These are phyloP conservation scores for Pogonocichla stellata DNA, from an alignment of 2,113 vertebrate species.

Conservation along the genomic window DNA sequence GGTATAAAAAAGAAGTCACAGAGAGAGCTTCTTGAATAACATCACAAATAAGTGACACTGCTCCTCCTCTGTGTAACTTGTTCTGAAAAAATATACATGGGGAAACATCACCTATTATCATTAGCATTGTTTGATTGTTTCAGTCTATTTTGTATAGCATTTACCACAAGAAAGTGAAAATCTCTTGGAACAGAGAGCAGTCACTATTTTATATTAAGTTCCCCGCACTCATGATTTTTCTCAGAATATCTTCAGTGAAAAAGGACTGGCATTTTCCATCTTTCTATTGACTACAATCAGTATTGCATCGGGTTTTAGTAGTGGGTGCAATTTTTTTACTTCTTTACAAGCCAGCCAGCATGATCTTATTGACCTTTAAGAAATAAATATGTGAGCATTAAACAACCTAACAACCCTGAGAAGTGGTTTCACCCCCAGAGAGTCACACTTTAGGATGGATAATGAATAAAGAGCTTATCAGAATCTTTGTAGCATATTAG, in stretches of 20 bases:
- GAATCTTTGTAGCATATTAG: constrained; percentile 14
- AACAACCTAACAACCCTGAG: background rate
- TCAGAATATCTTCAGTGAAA: background rate
- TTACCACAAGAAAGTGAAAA: constrained; percentile 1
- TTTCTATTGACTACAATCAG: background rate
- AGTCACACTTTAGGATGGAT: background rate
- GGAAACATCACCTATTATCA: background rate
- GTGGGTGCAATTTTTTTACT: background rate
- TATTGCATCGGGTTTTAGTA: background rate
- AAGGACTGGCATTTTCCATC: background rate
- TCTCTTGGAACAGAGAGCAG: background rate
- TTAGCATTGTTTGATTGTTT: background rate
- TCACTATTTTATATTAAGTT: background rate
- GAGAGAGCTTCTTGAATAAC: background rate
- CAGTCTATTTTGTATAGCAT: background rate
- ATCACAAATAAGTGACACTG: background rate
- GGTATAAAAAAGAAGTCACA: background rate
- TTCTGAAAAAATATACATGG: background rate
- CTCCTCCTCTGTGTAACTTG: background rate
- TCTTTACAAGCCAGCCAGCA: background rate
- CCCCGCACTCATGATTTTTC: background rate
- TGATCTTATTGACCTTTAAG: background rate
- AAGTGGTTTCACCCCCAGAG: background rate
- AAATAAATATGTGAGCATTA: background rate
- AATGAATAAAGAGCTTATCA: constrained; percentile 34